Evolutionary conservation across 2,797 vertebrate species (phyloP).

Genomic region (Podarcis siculus): DNA sequence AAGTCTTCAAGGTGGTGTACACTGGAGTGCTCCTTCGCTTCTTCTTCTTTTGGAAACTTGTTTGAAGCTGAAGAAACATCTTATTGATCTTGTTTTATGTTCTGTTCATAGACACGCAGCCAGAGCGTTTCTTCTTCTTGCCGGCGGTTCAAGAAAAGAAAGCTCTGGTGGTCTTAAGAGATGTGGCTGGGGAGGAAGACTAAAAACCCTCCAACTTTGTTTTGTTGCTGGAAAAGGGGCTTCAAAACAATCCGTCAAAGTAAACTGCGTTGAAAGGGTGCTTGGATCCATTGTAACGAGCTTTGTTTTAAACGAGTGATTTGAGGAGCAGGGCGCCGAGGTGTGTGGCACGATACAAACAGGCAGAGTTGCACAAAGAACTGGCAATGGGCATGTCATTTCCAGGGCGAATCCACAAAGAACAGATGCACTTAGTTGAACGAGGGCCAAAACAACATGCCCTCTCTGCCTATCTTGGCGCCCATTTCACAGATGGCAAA

Average conservation of each 20-base stretch:
- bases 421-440: no score
- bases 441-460: background rate
- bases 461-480: background rate
- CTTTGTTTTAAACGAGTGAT: background rate
- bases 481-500: background rate
- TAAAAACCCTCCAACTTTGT: background rate
- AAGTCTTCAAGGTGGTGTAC: constrained; percentile 44
- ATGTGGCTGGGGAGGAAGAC: background rate
- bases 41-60: constrained; percentile 13
- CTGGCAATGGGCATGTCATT: no score
- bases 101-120: constrained; percentile 26
- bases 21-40: constrained; percentile 17
- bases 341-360: background rate
- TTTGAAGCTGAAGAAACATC: constrained; percentile 33
- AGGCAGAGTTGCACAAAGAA: background rate
- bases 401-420: no score
- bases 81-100: constrained; percentile 21
- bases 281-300: background rate
- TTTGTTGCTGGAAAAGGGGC: background rate
- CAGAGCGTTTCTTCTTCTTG: background rate
- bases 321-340: background rate
- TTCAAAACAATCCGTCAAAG: background rate
- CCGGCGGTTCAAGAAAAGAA: constrained; percentile 5
- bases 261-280: background rate
- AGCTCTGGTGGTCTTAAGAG: background rate